Base-by-base conservation (phyloP, 2,113 vertebrate genomes). In the Ptilorrhoa leucosticta region DNA sequence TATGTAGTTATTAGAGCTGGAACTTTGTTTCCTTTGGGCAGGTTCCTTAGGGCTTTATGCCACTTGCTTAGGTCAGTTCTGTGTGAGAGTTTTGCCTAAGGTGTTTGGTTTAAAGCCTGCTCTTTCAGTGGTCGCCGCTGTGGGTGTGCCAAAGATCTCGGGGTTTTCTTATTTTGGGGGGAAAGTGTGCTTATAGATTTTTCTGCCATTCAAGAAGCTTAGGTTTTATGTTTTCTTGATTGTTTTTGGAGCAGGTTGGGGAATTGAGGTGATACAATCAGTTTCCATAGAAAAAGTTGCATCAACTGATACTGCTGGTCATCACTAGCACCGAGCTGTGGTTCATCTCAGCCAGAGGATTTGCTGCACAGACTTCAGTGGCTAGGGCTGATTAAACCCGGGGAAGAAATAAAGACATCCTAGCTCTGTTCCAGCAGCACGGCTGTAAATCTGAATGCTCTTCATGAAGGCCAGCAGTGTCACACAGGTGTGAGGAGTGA, bases 351-450 rank as follows among this genome's bases (percentile, higher is more conserved):
- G 64, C 35, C 60, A 4, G 6, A 40, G 66, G 60, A 58, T 92
- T 82, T 78, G 39, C 60, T 91, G 60, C 35, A 54, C 22, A 4
- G 3, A 5, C 26, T 58, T 47, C 77, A 53, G n/a, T 5, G 5
- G 37, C 33, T 11, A 28, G n/a, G 11, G 0, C 58, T n/a, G 30
- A 17, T 54, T 63, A 33, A 4, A 64, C 10, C 17, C 0, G 4
- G 28, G 45, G 45, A 57, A 63, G n/a, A 79, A 87, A 68, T 73
- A 83, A 87, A 94, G 73, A 72, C 10, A 3, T 8, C 15, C 30
- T 13, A 87, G 48, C 53, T 87, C 73, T 79, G 15, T 60, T 68
- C 54, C 44, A 33, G 65, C 9, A 1, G 6, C 23, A 24, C 0
- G 0, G 18, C 45, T 89, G 19, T 77, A 88, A 80, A 93, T 90